Evolutionary conservation across 2,113 vertebrate species (phyloP).

Genomic region (Phylloscopus whistleri): DNA sequence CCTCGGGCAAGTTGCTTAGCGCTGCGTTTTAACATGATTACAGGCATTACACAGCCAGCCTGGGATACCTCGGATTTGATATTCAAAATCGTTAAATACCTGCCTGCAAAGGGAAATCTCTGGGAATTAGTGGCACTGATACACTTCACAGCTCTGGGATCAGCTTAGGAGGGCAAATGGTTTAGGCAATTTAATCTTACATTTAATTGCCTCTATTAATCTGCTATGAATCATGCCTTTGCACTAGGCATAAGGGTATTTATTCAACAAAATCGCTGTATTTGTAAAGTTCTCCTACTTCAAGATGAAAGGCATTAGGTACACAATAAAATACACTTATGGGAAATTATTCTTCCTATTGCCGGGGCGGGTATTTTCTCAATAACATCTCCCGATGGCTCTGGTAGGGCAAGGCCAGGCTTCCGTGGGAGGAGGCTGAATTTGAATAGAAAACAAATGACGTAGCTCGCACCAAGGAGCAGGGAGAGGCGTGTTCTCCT

Average conservation of each 20-base stretch:
- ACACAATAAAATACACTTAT: slow-evolving; percentile 23
- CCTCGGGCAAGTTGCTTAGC: slow-evolving; percentile 11
- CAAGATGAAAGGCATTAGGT: slow-evolving; percentile 20
- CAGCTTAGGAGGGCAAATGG: slow-evolving; percentile 10
- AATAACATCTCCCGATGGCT: not conserved
- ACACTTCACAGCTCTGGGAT: slow-evolving; percentile 4
- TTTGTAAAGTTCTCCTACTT: slow-evolving; percentile 22
- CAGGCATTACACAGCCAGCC: slow-evolving; percentile 20
- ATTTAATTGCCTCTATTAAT: slow-evolving; percentile 59
- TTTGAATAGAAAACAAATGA: slow-evolving; percentile 64
- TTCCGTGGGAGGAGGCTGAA: slow-evolving; percentile 37
- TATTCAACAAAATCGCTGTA: slow-evolving; percentile 29
- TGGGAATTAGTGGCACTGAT: slow-evolving; percentile 40
- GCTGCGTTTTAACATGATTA: slow-evolving; percentile 45
- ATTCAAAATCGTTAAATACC: slow-evolving; percentile 57
- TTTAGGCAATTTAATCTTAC: slow-evolving; percentile 47
- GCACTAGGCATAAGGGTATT: not conserved
- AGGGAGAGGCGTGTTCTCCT: slow-evolving; percentile 20
- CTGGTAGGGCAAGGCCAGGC: not conserved
- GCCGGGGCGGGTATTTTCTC: not conserved
- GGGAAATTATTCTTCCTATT: slow-evolving; percentile 35
- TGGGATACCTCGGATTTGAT: slow-evolving; percentile 24
- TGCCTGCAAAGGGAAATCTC: slow-evolving; percentile 37
- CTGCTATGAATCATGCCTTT: slow-evolving; percentile 37
- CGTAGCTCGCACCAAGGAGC: not conserved